Evolutionary conservation across 2,113 vertebrate species (phyloP).

Genomic region (Polypterus bichir): DNA sequence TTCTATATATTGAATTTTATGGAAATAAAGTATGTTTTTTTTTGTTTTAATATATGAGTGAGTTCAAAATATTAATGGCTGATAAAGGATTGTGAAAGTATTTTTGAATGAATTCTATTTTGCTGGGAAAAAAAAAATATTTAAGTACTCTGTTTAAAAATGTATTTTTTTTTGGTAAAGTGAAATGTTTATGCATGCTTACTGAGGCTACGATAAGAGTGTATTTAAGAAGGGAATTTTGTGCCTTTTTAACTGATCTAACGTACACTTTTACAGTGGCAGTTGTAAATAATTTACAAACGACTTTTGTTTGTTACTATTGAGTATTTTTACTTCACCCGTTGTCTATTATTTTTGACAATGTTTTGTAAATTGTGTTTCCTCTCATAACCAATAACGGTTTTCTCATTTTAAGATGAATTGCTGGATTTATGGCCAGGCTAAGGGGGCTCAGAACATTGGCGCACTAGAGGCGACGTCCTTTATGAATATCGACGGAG

Average conservation of each 20-base stretch:
- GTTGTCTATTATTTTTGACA: conserved; percentile 32
- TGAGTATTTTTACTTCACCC: conserved; percentile 67
- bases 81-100: conserved; percentile 96
- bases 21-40: conserved; percentile 32
- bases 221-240: conserved; percentile 99
- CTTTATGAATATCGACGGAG: too few relatives aligned
- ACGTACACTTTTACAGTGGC: conserved; percentile 89
- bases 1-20: conserved; percentile 72
- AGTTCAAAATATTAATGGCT: conserved; percentile 76
- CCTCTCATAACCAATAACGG: conserved; percentile 21
- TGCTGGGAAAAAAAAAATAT: conserved; percentile 88
- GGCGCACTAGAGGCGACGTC: too few relatives aligned
- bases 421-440: neutral
- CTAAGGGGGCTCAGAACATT: too few relatives aligned
- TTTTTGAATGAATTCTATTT: conserved; percentile 99
- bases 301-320: conserved; percentile 69
- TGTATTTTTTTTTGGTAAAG: conserved; percentile 94
- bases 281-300: conserved; percentile 90
- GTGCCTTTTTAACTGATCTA: conserved; percentile 98
- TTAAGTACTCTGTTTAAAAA: conserved; percentile 99
- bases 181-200: conserved; percentile 97
- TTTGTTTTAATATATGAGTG: conserved; percentile 50
- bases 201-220: conserved; percentile 97
- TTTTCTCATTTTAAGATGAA: conserved; percentile 25
- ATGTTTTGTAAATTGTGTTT: conserved; percentile 34